Evolutionary conservation across 2,888 invertebrate genomes (phyloP), one percentile per base, ranked within the genome.

Genomic region (Cremastobaeus sp.): DNA sequence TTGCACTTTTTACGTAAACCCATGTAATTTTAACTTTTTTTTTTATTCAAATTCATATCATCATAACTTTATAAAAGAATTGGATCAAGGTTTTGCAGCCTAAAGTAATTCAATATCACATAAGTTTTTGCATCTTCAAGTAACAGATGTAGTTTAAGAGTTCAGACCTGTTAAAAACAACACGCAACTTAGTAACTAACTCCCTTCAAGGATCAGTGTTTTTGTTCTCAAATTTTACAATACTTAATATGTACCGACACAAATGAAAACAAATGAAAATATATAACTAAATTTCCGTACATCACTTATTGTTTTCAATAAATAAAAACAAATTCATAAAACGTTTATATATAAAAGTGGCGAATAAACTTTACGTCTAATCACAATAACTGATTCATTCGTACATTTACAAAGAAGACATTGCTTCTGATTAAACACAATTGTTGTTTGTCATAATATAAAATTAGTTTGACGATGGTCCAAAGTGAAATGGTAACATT

Each of bases 121-220:
- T 43, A 9, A 30, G 30, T 55, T 39, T 55, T 55, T 12, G n/a
- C 17, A 25, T 48, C 32, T 65, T 34, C 11, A 48, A 55, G 34
- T 34, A 66, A 55, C 55, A 55, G 55, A 55, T 55, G 65, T 15
- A 48, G 55, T 66, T 66, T 35, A 47, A 65, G 52, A 47, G 47
- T 55, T 65, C 15, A 55, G 37, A 55, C 55, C 65, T 55, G 65
- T 65, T 65, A 55, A 54, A 37, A 65, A 48, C 30, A 48, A 48
- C 47, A 37, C 39, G 32, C 39, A 65, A 55, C 39, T 55, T 65
- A 48, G 65, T 45, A 48, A 65, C 15, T 55, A 18, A 39, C 47
- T 32, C 64, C 54, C 12, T 37, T 65, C 20, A 55, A 55, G 65
- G 47, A 54, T 65, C 65, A 37, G 45, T 47, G 47, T 47, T 65